A percentile compares a stretch with the other conserved stretches of the same genome.
Evolutionary conservation across 2,888 invertebrate species (phyloP).

Genomic region (Metacarcinus magister): DNA sequence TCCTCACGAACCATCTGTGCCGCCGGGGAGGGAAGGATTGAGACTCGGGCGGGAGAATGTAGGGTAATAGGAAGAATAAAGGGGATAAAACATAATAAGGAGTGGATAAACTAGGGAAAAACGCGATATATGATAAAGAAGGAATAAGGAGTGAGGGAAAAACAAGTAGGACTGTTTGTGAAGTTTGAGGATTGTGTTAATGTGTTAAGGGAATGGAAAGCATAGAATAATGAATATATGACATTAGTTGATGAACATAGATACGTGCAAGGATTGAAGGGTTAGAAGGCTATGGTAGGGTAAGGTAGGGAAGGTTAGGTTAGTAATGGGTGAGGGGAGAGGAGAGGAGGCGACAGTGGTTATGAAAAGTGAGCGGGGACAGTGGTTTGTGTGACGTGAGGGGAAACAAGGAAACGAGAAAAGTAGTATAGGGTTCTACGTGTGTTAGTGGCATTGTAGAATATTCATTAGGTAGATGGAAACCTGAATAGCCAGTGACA

Average conservation of each 20-base stretch:
- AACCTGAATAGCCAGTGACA: not conserved
- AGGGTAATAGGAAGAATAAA: not conserved
- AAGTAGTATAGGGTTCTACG: not conserved
- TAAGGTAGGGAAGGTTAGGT: too few species aligned
- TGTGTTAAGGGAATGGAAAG: too few species aligned
- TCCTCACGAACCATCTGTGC: constrained; percentile 81
- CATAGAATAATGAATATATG: too few species aligned
- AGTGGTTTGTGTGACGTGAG: too few species aligned
- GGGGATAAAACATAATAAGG: not conserved
- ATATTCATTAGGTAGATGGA: not conserved
- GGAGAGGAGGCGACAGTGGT: not conserved
- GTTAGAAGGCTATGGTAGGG: too few species aligned
- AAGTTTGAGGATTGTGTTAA: too few species aligned
- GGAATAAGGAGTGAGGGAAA: too few species aligned
- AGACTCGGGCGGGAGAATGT: not conserved
- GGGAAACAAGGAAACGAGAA: not conserved
- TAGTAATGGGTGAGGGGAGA: not conserved
- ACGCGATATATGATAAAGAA: too few species aligned
- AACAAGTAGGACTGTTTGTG: too few species aligned
- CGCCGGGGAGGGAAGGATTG: constrained; percentile 37
- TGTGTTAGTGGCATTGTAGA: not conserved
- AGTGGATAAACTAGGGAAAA: too few species aligned
- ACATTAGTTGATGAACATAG: too few species aligned
- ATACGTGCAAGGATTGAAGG: too few species aligned
- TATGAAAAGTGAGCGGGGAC: not conserved